Evolutionary conservation across 2,888 invertebrate genomes (phyloP).

Genomic region (Aleiodes alternator): DNA sequence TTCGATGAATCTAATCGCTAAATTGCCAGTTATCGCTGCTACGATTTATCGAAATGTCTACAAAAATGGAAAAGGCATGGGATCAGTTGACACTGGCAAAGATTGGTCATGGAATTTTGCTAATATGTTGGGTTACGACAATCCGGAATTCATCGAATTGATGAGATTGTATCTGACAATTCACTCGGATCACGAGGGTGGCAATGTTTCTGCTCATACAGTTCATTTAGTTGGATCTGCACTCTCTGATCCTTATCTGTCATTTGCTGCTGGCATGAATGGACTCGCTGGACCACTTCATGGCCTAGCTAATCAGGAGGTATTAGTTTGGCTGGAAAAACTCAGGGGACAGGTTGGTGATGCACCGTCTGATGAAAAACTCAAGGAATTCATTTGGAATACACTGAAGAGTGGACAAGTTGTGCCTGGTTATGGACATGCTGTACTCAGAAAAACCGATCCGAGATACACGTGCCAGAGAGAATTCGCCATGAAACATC

Average conservation of each 20-base stretch:
- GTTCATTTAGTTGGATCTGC: conserved; percentile 96
- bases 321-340: conserved; percentile 94
- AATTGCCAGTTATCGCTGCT: conserved; percentile 94
- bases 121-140: conserved; percentile 92
- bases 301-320: conserved; percentile 96
- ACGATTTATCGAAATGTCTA: conserved; percentile 95
- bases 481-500: conserved; percentile 94
- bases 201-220: conserved; percentile 97
- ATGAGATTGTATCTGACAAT: conserved; percentile 96
- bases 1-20: conserved; percentile 95
- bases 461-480: conserved; percentile 94
- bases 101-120: conserved; percentile 97
- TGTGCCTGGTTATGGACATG: conserved; percentile 98
- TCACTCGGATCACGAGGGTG: conserved; percentile 96
- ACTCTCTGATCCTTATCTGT: conserved; percentile 94
- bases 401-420: conserved; percentile 96
- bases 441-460: conserved; percentile 96
- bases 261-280: conserved; percentile 94
- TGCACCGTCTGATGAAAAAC: conserved; percentile 90
- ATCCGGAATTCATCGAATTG: conserved; percentile 90
- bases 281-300: conserved; percentile 97
- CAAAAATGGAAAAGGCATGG: conserved; percentile 84
- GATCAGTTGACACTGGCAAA: conserved; percentile 90
- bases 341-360: conserved; percentile 90
- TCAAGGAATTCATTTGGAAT: conserved; percentile 98